A percentile compares a stretch with the other conserved stretches of the same genome.
Evolutionary conservation across 2,797 vertebrate species (phyloP).

Genomic region (Rhabdomys pumilio): DNA sequence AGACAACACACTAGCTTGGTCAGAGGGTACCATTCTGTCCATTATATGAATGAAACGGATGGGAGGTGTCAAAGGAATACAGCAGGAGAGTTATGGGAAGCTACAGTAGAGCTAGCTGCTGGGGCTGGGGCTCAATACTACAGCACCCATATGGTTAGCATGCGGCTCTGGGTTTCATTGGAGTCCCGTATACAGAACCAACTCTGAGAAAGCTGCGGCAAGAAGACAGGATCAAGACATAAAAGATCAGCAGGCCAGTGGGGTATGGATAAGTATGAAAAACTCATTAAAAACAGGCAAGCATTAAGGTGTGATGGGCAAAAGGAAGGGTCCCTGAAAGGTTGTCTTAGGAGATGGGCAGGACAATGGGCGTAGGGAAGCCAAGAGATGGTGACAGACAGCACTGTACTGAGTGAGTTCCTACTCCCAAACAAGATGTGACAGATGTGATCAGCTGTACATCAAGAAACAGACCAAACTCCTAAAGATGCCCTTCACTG

Average conservation of each 20-base stretch:
- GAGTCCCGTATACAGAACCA: background rate
- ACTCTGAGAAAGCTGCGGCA: background rate
- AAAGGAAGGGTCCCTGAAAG: background rate
- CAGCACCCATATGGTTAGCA: background rate
- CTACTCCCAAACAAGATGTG: background rate
- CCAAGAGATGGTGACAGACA: background rate
- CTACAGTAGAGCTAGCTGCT: background rate
- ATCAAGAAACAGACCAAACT: background rate
- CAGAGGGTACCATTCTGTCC: background rate
- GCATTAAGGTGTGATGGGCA: background rate
- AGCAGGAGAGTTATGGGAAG: background rate
- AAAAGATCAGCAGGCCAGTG: background rate
- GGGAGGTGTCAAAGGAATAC: background rate
- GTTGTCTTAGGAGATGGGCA: background rate
- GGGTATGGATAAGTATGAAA: background rate
- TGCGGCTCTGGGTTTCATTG: background rate
- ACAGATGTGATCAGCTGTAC: background rate
- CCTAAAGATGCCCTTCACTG: rapidly evolving
- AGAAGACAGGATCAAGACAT: background rate
- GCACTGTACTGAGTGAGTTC: rapidly evolving
- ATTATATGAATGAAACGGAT: background rate
- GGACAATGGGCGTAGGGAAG: background rate
- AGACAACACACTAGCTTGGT: background rate
- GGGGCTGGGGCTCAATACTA: too few relatives aligned
- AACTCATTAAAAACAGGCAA: background rate